Evolutionary conservation across 2,888 invertebrate genomes (phyloP).

Genomic region (Hydriomena furcata): DNA sequence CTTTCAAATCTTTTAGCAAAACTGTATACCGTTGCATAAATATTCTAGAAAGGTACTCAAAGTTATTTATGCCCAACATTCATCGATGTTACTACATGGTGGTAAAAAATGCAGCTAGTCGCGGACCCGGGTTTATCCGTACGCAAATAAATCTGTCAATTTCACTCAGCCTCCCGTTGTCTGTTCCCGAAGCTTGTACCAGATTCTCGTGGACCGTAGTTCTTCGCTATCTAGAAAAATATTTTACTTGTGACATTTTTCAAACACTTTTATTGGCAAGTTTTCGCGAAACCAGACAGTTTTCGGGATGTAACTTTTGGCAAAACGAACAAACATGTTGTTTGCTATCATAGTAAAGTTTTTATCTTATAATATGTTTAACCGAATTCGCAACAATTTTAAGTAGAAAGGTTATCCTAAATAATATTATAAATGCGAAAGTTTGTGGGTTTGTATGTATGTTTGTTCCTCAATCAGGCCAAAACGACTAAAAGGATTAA

Average conservation of each 20-base stretch:
- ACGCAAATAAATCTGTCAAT: constrained; percentile 82
- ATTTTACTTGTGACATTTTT: constrained; percentile 15
- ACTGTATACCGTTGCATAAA: not conserved
- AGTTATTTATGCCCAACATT: constrained; percentile 42
- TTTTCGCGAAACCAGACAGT: not conserved
- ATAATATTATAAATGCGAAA: too few relatives aligned
- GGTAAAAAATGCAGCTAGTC: constrained; percentile 73
- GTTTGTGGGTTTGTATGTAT: too few relatives aligned
- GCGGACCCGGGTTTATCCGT: constrained; percentile 68
- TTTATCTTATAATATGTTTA: too few relatives aligned
- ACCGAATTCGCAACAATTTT: too few relatives aligned
- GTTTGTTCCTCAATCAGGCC: too few relatives aligned
- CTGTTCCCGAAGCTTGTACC: constrained; percentile 44
- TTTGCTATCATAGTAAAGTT: too few relatives aligned
- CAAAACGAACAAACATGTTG: too few relatives aligned
- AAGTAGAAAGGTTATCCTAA: too few relatives aligned
- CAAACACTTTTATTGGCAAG: constrained; percentile 4
- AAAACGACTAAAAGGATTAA: too few relatives aligned
- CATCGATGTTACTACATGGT: constrained; percentile 29
- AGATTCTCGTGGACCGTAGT: constrained; percentile 20
- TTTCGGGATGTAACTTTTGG: not conserved
- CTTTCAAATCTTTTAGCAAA: not conserved
- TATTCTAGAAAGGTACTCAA: constrained; percentile 8
- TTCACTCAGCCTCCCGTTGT: constrained; percentile 72
- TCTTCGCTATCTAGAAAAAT: constrained; percentile 25